These are phyloP conservation scores for Podargus strigoides DNA, from an alignment of 2,797 vertebrate species.

Conservation along the genomic window DNA sequence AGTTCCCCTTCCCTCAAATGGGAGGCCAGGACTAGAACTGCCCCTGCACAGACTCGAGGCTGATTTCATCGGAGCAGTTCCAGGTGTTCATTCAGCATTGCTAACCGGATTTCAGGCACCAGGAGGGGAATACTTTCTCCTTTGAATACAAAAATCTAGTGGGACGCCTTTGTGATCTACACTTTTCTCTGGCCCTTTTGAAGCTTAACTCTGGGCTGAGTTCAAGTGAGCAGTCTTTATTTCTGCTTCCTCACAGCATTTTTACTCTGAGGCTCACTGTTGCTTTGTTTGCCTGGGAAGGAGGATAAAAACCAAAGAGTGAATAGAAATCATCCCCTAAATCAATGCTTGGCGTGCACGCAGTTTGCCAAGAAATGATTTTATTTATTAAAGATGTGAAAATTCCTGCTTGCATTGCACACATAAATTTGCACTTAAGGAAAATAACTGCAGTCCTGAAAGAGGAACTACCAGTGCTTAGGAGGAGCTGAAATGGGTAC, in stretches of 20 bases:
- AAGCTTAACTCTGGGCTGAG: neutral
- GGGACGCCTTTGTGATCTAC: neutral
- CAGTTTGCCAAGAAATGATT: neutral
- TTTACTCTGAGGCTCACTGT: neutral
- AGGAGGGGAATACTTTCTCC: neutral
- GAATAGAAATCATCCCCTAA: neutral
- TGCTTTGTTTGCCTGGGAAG: neutral
- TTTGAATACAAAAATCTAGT: neutral
- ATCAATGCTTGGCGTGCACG: neutral
- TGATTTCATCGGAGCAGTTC: neutral
- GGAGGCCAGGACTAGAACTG: neutral
- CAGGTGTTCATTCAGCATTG: neutral
- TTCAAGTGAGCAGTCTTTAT: neutral
- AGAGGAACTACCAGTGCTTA: neutral
- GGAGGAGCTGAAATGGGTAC: neutral
- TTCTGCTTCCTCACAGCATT: neutral
- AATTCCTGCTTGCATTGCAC: neutral
- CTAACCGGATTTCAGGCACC: neutral
- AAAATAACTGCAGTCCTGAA: neutral
- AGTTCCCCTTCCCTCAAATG: neutral
- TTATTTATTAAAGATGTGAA: neutral
- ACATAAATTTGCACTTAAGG: neutral
- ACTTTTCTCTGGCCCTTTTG: neutral
- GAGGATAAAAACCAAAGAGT: neutral
- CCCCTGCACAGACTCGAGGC: accelerated